Evolutionary conservation across 2,113 vertebrate genomes (phyloP), one percentile per base, ranked within the genome.

Genomic region (Noturus placidus): DNA sequence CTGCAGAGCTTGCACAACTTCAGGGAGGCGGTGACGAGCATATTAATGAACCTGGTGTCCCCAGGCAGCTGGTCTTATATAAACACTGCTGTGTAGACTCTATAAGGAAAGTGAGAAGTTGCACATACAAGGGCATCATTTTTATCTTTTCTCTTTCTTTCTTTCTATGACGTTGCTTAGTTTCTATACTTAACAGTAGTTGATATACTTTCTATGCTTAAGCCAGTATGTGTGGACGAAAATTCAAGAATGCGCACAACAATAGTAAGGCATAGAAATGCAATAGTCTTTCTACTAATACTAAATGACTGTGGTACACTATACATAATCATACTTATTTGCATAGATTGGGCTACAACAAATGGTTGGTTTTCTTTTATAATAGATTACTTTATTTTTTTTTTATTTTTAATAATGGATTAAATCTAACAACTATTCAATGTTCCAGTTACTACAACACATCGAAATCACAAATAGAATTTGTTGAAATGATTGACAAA

Each of bases 1-100:
- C 90, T 93, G 93, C 91, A 89, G 77, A 85, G 86, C 80, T 77
- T 72, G 76, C 87, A 87, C 63, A 89, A 91, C 87, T 89, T 89
- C 74, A 86, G 33, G 74, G 77, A 85, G 74, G 81, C 57, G 88
- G 85, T 56, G 88, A 89, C 25, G 77, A 82, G 69, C 82, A 77
- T 86, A 56, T 46, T 86, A 65, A 79, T 88, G 72, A 83, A 84
- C 59, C 56, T 56, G 70, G 20, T 61, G 30, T 77, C 52, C 42
- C 42, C n/a, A 38, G 22, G 25, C 70, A 83, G 84, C 84, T 85
- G 84, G 69, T n/a, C 69, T 61, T 56, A 56, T 72, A 52, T 56
- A 56, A 84, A 72, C 83, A 84, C 30, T 56, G 38, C 27, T 83
- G 9, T 83, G 27, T 22, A 50, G 61, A 33, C 59, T 63, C 38